phyloP scores from a whole-genome alignment of 2,888 invertebrate genomes.

The Adela reaumurella region DNA sequence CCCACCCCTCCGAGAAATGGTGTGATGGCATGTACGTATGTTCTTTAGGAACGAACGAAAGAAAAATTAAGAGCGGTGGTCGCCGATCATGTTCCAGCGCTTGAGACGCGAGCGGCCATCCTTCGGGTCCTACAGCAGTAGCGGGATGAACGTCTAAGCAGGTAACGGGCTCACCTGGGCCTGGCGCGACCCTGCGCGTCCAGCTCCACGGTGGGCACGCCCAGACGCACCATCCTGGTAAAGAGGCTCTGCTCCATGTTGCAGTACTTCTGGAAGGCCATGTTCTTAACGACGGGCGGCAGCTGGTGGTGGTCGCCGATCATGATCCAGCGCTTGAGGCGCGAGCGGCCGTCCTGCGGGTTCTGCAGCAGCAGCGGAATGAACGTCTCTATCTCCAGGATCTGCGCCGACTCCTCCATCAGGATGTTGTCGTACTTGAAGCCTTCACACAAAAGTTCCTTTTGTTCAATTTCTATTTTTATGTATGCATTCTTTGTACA shows the following conservation, averaged over 20 bases:
- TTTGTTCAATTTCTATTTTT: too few relatives aligned
- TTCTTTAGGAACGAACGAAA: too few relatives aligned
- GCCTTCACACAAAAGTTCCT: conserved; percentile 50
- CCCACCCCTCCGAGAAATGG: too few relatives aligned
- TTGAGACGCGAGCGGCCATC: conserved; percentile 94
- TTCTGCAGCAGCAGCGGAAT: conserved; percentile 98
- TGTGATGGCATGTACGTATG: too few relatives aligned
- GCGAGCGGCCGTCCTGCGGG: conserved; percentile 92
- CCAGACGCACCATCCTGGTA: conserved; percentile 91
- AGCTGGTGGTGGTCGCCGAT: conserved; percentile 99
- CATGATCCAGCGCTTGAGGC: conserved; percentile 99
- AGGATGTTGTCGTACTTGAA: conserved; percentile 98
- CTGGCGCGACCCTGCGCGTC: conserved; percentile 97
- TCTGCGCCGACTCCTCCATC: conserved; percentile 99
- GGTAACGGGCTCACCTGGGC: conserved; percentile 55
- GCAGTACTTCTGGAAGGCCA: conserved; percentile 99
- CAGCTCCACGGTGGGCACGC: conserved; percentile 94
- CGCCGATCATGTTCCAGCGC: conserved; percentile 99
- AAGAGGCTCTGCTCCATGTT: conserved; percentile 99
- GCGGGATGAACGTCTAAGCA: too few relatives aligned
- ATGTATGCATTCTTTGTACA: too few relatives aligned
- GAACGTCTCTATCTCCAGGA: conserved; percentile 98
- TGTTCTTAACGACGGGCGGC: conserved; percentile 99
- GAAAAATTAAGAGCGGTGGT: too few relatives aligned
- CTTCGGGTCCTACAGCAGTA: conserved; percentile 79